Base-by-base conservation (phyloP, 2,797 vertebrate genomes). In the Neopelma chrysocephalum region DNA sequence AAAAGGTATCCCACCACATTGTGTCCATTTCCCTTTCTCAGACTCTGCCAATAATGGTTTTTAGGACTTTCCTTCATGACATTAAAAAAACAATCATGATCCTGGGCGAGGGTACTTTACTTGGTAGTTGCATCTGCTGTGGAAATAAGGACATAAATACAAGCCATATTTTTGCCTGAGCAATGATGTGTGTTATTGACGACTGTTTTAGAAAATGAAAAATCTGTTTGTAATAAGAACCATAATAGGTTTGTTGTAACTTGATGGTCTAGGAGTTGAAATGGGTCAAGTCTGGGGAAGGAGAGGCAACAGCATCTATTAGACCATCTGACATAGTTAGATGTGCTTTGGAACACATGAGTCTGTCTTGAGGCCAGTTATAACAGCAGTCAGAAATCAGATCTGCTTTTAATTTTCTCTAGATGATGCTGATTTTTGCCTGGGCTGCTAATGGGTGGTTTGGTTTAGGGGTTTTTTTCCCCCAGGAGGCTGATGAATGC, bases 121-220 rank as follows among this genome's bases (percentile, higher is more conserved):
- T 82, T 71, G 73, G 78, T 89, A 82, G 71, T 89, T 80, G 62
- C 64, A 73, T 93, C 85, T 96, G 81, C 90, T 93, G 70, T 94
- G 77, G 90, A 87, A 96, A 86, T 84, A 79, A 84, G 66, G 75
- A 53, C 0, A 0, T 84, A 94, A 96, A 84, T 57, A 60, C 32
- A 80, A 80, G 45, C 70, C 69, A 48, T 86, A 42, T 76, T 94
- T 94, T 88, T 83, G 57, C 68, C 57, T 77, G 64, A 93, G 86
- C 57, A 84, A 10, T 77, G 75, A 38, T 2, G 31, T 91, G 51
- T 93, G 45, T 92, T 96, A 80, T 36, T 87, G 66, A 47, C 3
- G 21, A 60, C 43, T 82, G 36, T 22, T 92, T 85, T 25, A 77
- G 77, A 96, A 95, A 93, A 96, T 96, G 80, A 94, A 95, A 95